These are phyloP conservation scores for Aegypius monachus DNA, from an alignment of 2,113 vertebrate genomes.

Conservation along the genomic window DNA sequence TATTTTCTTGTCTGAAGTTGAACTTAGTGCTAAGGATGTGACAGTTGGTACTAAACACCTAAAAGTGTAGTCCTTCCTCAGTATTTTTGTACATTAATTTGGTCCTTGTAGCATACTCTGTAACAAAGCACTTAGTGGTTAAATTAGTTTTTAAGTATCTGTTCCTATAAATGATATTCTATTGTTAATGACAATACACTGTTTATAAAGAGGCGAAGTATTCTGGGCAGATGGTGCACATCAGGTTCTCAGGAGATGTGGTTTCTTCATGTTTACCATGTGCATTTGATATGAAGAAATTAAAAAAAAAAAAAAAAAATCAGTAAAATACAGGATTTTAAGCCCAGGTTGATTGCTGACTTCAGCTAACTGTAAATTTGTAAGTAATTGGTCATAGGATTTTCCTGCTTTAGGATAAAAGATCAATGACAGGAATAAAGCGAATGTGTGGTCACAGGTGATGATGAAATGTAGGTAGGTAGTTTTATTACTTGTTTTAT, in stretches of 20 bases:
- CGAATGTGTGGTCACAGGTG: background rate
- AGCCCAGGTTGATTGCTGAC: background rate
- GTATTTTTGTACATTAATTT: background rate
- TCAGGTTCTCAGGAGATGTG: rapidly evolving
- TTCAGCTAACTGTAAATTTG: background rate
- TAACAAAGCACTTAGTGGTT: background rate
- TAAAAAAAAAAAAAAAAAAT: background rate
- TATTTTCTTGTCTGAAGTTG: background rate
- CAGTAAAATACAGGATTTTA: background rate
- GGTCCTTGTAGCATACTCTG: background rate
- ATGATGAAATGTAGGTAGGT: background rate
- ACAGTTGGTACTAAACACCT: background rate
- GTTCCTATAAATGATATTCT: background rate
- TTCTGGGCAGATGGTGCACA: background rate
- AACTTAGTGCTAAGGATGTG: background rate
- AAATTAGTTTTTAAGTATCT: background rate
- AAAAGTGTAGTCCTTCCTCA: background rate
- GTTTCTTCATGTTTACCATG: background rate
- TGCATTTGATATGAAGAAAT: background rate
- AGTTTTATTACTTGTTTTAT: background rate
- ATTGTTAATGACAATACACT: background rate
- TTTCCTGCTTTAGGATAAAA: background rate
- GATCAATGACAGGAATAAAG: background rate
- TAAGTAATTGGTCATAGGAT: background rate
- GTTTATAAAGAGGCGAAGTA: background rate